Evolutionary conservation across 2,113 vertebrate genomes (phyloP).

Genomic region (Nycticebus coucang): DNA sequence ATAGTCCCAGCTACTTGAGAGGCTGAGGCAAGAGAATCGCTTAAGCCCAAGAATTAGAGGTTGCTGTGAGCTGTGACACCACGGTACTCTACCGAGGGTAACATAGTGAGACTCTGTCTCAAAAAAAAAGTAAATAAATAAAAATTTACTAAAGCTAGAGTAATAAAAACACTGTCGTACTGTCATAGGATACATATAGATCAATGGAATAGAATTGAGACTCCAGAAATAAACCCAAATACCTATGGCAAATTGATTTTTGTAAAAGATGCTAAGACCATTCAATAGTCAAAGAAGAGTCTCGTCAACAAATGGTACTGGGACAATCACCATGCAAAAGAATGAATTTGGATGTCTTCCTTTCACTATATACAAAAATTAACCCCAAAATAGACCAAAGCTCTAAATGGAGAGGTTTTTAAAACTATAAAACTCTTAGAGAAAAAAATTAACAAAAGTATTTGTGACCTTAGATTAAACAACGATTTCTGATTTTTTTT

Average conservation of each 20-base stretch:
- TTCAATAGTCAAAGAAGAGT: constrained; percentile 18
- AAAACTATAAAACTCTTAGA: background rate
- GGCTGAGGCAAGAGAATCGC: too few relatives aligned
- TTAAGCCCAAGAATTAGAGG: too few relatives aligned
- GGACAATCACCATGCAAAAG: background rate
- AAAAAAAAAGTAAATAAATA: background rate
- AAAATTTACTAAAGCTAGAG: background rate
- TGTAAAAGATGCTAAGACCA: background rate
- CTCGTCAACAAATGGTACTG: background rate
- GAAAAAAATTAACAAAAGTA: background rate
- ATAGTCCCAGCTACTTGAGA: too few relatives aligned
- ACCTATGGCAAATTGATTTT: background rate
- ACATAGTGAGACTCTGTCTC: too few relatives aligned
- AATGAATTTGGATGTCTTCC: background rate
- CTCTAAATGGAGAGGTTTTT: background rate
- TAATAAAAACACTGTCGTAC: background rate
- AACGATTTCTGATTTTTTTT: background rate
- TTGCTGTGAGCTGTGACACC: too few relatives aligned
- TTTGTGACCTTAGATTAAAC: background rate
- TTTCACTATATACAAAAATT: background rate
- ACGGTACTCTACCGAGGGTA: too few relatives aligned
- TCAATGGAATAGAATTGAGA: background rate
- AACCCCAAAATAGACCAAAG: background rate
- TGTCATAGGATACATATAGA: background rate
- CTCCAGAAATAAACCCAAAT: constrained; percentile 12